These are phyloP conservation scores for Drosophila colorata DNA, from an alignment of 2,888 invertebrate genomes.

Conservation along the genomic window DNA sequence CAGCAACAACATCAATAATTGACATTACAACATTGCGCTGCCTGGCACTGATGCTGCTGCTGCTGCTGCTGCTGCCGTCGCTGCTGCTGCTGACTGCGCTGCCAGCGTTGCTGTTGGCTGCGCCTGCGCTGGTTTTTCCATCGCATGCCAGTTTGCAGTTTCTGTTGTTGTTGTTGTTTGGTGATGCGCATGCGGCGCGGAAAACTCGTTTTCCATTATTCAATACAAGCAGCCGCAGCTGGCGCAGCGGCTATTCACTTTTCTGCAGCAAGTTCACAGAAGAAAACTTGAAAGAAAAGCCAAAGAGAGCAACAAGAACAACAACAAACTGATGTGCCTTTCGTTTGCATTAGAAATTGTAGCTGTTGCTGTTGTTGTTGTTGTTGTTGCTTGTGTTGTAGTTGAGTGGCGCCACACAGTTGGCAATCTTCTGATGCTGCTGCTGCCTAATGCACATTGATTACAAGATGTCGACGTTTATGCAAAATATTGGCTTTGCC, in stretches of 20 bases:
- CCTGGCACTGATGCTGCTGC: conserved; percentile 42
- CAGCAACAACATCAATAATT: conserved; percentile 45
- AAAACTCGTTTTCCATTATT: conserved; percentile 80
- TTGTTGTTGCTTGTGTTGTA: conserved; percentile 14
- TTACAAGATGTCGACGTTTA: conserved; percentile 70
- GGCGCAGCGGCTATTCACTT: conserved; percentile 68
- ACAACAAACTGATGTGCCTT: conserved; percentile 27
- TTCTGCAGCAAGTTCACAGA: conserved; percentile 74
- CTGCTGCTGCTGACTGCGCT: conserved; percentile 18
- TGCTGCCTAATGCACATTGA: conserved; percentile 48
- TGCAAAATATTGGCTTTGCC: conserved; percentile 67
- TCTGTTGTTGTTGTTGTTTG: conserved; percentile 37
- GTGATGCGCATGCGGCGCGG: conserved; percentile 71
- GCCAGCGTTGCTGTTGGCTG: conserved; percentile 23
- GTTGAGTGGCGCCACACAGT: conserved; percentile 32
- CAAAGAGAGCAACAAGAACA: conserved; percentile 45
- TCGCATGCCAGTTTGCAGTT: conserved; percentile 56
- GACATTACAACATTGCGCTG: conserved; percentile 74
- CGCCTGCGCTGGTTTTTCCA: conserved; percentile 73
- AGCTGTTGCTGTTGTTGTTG: conserved; percentile 5
- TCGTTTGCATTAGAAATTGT: conserved; percentile 55
- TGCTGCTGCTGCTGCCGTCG: conserved; percentile 23
- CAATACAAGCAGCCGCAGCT: conserved; percentile 61
- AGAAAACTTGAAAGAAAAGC: conserved; percentile 69
- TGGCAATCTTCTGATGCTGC: conserved; percentile 23